Percentiles rank a stretch among this genome's conserved stretches.
Conservation (phyloP, 2,888 invertebrate genomes). For the Andrena camellia region DNA sequence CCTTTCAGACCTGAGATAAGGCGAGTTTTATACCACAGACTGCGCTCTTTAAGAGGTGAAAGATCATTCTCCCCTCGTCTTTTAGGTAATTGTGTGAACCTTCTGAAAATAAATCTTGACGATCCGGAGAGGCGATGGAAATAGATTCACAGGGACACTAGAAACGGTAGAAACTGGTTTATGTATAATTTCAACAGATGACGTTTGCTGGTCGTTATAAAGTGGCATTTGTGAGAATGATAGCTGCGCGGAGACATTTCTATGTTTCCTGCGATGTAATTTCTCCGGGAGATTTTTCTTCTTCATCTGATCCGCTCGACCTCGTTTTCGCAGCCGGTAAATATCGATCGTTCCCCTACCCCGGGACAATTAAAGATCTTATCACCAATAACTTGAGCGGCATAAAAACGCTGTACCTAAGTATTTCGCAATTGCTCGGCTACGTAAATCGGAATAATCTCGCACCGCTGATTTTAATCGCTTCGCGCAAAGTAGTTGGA, state of each 20-base stretch:
- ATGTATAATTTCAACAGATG: neutral
- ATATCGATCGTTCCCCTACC: conserved; percentile 56
- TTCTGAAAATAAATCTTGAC: neutral
- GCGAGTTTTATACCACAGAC: neutral
- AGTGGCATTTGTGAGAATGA: conserved; percentile 32
- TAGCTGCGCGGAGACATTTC: conserved; percentile 37
- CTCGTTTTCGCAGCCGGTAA: conserved; percentile 34
- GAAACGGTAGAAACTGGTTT: too few species aligned
- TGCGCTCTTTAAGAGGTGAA: neutral
- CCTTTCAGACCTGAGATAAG: neutral
- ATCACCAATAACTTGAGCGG: conserved; percentile 24
- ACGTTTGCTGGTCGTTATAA: neutral
- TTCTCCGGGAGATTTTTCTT: conserved; percentile 47
- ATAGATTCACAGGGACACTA: too few species aligned
- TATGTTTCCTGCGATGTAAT: conserved; percentile 51
- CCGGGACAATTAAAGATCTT: conserved; percentile 59
- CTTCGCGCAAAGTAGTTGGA: neutral
- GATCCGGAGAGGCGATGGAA: neutral
- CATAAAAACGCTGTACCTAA: conserved; percentile 31
- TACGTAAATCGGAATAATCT: conserved; percentile 11
- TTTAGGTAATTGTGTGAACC: too few species aligned
- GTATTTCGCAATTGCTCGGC: conserved; percentile 32
- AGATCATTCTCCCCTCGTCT: too few species aligned
- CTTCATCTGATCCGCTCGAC: conserved; percentile 53
- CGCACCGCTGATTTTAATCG: conserved; percentile 1